Evolutionary conservation across 2,797 vertebrate genomes (phyloP).

Genomic region (Graptemys geographica): DNA sequence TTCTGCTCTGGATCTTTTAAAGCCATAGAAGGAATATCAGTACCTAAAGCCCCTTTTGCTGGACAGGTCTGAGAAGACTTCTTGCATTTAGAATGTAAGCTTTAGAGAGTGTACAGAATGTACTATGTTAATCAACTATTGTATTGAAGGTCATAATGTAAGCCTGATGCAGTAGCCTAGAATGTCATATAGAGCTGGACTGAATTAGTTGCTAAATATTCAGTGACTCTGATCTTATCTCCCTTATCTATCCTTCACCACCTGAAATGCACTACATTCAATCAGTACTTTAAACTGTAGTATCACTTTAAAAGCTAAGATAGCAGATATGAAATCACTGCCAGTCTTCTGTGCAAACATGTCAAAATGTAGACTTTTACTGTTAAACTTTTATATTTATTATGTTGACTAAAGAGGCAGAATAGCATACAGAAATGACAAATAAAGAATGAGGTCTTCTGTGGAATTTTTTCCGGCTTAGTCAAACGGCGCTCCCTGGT

Average conservation of each 20-base stretch:
- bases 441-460: slow-evolving; percentile 76
- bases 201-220: neutral
- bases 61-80: neutral
- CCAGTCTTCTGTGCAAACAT: slow-evolving; percentile 47
- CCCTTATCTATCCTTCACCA: neutral
- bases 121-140: neutral
- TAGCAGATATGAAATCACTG: neutral
- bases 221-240: neutral
- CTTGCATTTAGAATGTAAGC: neutral
- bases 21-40: neutral
- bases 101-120: neutral
- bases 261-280: neutral
- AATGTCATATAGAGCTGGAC: neutral
- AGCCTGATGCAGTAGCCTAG: neutral
- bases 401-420: slow-evolving; percentile 61
- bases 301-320: slow-evolving; percentile 28
- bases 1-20: neutral
- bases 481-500: slow-evolving; percentile 66
- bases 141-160: neutral
- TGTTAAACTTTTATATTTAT: slow-evolving; percentile 70
- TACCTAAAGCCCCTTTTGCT: neutral
- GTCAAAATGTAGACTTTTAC: slow-evolving; percentile 46
- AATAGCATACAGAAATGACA: slow-evolving; percentile 70
- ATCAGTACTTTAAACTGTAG: neutral
- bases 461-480: slow-evolving; percentile 80